A percentile compares a stretch with the other conserved stretches of the same genome.
Evolutionary conservation across 2,888 invertebrate species (phyloP).

Genomic region (Augochlorella aurata): DNA sequence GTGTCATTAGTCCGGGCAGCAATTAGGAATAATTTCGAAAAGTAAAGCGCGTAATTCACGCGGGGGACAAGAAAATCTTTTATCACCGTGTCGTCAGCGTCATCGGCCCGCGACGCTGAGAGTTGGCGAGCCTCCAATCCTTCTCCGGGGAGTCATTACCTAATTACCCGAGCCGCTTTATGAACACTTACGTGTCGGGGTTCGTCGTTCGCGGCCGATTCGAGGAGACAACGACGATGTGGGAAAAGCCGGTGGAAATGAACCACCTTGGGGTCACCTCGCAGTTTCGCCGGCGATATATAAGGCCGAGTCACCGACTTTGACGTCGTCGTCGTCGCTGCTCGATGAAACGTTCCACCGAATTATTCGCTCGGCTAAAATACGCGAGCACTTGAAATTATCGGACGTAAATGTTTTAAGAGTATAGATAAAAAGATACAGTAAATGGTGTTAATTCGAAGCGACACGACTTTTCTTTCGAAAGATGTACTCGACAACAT

Average conservation of each 20-base stretch:
- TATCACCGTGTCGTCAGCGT: slow-evolving; percentile 66
- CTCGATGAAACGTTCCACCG: background rate
- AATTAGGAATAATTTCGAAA: slow-evolving; percentile 46
- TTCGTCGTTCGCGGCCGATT: slow-evolving; percentile 44
- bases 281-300: background rate
- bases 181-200: slow-evolving; percentile 61
- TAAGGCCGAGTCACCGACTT: too few relatives aligned
- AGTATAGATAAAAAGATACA: too few relatives aligned
- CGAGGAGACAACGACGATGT: slow-evolving; percentile 18
- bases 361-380: too few relatives aligned
- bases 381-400: too few relatives aligned
- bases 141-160: slow-evolving; percentile 63
- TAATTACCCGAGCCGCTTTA: slow-evolving; percentile 68
- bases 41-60: slow-evolving; percentile 46
- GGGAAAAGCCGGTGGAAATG: background rate
- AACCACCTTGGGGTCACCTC: background rate
- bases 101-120: slow-evolving; percentile 49
- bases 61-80: slow-evolving; percentile 64
- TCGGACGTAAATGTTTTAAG: too few relatives aligned
- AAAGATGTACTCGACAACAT: too few relatives aligned
- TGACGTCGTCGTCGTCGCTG: background rate
- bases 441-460: too few relatives aligned
- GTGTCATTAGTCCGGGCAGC: slow-evolving; percentile 45
- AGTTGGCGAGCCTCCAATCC: slow-evolving; percentile 64
- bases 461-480: too few relatives aligned